Evolutionary conservation across 1,140 invertebrate genomes (phyloP).

Genomic region (Liolophura sinensis): DNA sequence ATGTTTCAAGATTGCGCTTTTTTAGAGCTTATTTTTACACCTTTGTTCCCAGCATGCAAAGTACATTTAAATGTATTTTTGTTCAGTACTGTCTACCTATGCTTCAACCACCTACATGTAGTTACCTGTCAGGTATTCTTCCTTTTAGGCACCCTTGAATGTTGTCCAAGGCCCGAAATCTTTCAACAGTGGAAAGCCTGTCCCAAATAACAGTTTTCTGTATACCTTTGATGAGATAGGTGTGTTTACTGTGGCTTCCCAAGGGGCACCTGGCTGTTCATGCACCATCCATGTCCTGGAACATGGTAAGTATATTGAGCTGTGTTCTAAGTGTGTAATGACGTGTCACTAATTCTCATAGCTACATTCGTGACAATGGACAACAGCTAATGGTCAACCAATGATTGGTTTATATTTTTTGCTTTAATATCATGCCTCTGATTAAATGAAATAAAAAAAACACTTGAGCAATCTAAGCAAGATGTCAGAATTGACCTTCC

Average conservation of each 20-base stretch:
- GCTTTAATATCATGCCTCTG: neutral
- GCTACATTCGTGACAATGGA: neutral
- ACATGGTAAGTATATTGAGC: conserved; percentile 37
- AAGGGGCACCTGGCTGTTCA: conserved; percentile 53
- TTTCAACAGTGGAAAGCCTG: conserved; percentile 56
- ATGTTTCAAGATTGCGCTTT: too few species aligned
- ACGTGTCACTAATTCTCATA: too few species aligned
- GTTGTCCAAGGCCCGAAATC: conserved; percentile 47
- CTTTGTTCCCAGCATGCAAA: too few species aligned
- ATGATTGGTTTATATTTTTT: conserved; percentile 3
- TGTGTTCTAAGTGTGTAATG: neutral
- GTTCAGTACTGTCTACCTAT: too few species aligned
- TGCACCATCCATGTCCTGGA: conserved; percentile 44
- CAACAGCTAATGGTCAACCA: neutral
- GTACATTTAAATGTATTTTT: too few species aligned
- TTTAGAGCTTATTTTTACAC: too few species aligned
- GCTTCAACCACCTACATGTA: too few species aligned
- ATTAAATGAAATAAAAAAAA: neutral
- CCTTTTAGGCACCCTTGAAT: conserved; percentile 45
- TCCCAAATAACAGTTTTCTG: conserved; percentile 53
- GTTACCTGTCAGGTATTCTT: too few species aligned
- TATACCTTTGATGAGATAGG: conserved; percentile 58
- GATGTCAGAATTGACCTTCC: neutral
- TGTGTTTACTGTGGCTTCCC: conserved; percentile 52
- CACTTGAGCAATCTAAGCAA: neutral